Evolutionary conservation across 2,888 invertebrate species (phyloP).

Genomic region (Nomada fucata): DNA sequence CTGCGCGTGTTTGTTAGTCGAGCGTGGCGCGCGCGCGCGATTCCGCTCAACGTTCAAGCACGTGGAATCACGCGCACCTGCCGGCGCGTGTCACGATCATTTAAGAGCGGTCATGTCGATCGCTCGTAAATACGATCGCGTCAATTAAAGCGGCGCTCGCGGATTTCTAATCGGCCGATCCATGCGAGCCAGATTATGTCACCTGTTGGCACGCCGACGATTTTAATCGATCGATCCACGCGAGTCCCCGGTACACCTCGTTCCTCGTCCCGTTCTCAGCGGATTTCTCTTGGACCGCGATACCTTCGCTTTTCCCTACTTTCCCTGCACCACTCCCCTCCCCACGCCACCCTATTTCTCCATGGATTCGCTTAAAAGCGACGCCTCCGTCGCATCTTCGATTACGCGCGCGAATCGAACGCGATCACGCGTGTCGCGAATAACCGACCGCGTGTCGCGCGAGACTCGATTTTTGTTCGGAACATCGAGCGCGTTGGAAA

Average conservation of each 20-base stretch:
- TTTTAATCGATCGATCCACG: conserved; percentile 58
- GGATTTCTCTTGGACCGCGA: conserved; percentile 9
- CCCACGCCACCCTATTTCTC: no score
- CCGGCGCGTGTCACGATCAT: conserved; percentile 55
- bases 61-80: conserved; percentile 53
- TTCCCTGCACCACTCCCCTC: neutral
- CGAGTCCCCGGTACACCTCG: conserved; percentile 4
- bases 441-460: neutral
- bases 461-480: neutral
- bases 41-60: conserved; percentile 20
- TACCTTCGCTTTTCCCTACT: no score
- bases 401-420: conserved; percentile 34
- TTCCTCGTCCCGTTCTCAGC: conserved; percentile 9
- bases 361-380: conserved; percentile 30
- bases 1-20: neutral
- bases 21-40: conserved; percentile 36
- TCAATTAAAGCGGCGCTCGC: conserved; percentile 62
- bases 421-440: neutral
- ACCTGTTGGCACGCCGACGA: conserved; percentile 43
- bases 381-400: conserved; percentile 25
- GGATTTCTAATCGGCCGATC: conserved; percentile 65
- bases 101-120: conserved; percentile 27
- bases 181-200: conserved; percentile 58
- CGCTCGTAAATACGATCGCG: conserved; percentile 59
- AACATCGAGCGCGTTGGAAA: neutral